Evolutionary conservation across 2,888 invertebrate species (phyloP).

Genomic region (Electrophaes corylata): DNA sequence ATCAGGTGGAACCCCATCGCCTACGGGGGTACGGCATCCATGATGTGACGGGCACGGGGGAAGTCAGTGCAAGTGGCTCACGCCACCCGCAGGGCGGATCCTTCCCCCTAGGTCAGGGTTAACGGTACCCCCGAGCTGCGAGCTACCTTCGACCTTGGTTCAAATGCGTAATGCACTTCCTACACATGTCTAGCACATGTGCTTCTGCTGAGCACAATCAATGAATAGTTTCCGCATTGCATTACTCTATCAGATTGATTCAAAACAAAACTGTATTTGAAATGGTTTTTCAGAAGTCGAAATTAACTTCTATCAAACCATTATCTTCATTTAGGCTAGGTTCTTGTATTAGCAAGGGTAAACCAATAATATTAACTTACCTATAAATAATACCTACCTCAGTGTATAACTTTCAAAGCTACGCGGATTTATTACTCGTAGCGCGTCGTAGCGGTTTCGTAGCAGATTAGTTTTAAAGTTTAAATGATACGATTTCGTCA

Average conservation of each 20-base stretch:
- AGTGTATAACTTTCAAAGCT: background rate
- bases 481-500: too few species aligned
- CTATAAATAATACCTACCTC: background rate
- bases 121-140: conserved; percentile 77
- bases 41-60: conserved; percentile 66
- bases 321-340: background rate
- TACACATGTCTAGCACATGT: conserved; percentile 34
- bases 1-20: background rate
- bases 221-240: background rate
- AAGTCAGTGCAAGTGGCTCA: conserved; percentile 70
- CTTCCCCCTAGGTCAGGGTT: conserved; percentile 83
- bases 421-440: conserved; percentile 3
- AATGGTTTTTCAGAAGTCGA: background rate
- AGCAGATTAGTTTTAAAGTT: too few species aligned
- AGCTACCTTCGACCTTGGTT: conserved; percentile 80
- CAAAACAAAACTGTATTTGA: too few species aligned
- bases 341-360: background rate
- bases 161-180: conserved; percentile 64
- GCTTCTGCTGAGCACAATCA: background rate
- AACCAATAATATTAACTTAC: background rate
- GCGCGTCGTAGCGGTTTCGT: conserved; percentile 3
- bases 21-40: conserved; percentile 36
- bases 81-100: conserved; percentile 69
- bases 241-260: background rate
- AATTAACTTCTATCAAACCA: background rate